Percentiles rank a stretch among this genome's conserved stretches.
These are phyloP conservation scores for Brachionus paranguensis DNA, from an alignment of 1,140 invertebrate genomes.

Conservation along the genomic window DNA sequence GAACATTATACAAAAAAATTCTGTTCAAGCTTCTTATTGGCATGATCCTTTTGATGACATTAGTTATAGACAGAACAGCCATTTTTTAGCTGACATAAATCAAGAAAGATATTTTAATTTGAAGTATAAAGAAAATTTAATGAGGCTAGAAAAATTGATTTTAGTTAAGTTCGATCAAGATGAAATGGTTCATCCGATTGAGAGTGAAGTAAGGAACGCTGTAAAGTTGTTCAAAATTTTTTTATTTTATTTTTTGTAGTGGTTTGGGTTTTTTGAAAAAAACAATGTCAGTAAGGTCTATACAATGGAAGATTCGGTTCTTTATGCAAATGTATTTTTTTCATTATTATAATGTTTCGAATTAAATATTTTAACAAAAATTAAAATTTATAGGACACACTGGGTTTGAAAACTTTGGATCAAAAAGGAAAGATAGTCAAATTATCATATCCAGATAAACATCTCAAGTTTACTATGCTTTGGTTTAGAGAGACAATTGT, in stretches of 20 bases:
- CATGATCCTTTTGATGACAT: slow-evolving; percentile 76
- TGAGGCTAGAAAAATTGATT: slow-evolving; percentile 75
- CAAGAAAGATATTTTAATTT: slow-evolving; percentile 69
- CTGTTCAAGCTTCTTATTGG: slow-evolving; percentile 96
- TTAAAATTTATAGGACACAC: slow-evolving; percentile 65
- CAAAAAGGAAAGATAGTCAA: slow-evolving; percentile 54
- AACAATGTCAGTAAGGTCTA: slow-evolving; percentile 56
- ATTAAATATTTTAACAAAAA: neutral
- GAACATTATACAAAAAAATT: slow-evolving; percentile 46
- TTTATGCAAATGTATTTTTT: slow-evolving; percentile 56
- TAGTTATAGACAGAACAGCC: slow-evolving; percentile 70
- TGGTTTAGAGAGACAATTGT: slow-evolving; percentile 13
- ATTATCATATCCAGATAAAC: neutral
- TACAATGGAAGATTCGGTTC: slow-evolving; percentile 53
- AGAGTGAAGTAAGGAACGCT: slow-evolving; percentile 62
- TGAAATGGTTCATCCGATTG: slow-evolving; percentile 79
- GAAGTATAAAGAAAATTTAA: slow-evolving; percentile 67
- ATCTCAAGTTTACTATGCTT: neutral
- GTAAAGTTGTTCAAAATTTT: neutral
- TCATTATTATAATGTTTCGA: neutral
- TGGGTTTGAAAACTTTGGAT: slow-evolving; percentile 75
- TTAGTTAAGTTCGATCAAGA: slow-evolving; percentile 86
- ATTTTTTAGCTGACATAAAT: slow-evolving; percentile 92
- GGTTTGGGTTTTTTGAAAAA: slow-evolving; percentile 56
- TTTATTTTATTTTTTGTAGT: slow-evolving; percentile 45